Evolutionary conservation across 2,113 vertebrate species (phyloP), one percentile per base, ranked within the genome.

Genomic region (Pluvianellus socialis): DNA sequence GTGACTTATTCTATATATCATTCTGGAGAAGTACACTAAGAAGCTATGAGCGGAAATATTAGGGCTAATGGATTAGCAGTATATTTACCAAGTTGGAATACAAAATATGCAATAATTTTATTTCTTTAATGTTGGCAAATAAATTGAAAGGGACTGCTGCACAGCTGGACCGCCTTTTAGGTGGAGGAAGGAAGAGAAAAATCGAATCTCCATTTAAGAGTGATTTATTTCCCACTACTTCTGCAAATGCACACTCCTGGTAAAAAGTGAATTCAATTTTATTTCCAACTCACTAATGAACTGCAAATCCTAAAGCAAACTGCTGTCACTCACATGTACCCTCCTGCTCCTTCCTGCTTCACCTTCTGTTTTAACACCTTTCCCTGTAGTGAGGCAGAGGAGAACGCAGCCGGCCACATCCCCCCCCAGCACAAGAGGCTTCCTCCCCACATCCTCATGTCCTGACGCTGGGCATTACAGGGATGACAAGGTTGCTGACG

Each of bases 401-500:
- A 26, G 53, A 73, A 32, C 3, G 5, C 0, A 62, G 55, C 30
- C 35, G 55, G 35, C 16, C 35, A 19, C 18, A 17, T 67, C 30
- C 27, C n/a, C n/a, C 6, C 1, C n/a, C 47, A 66, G 38, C 70
- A 45, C 12, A 35, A 27, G 33, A 28, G 15, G 14, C 61, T 62
- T 49, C 20, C 11, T 76, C 15, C 50, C 50, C 40, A 40, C 1
- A 0, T 14, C 38, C 42, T 45, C 32, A 6, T 4, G 20, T n/a
- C 45, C 59, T 44, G 35, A 40, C 21, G 14, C 18, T 44, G 47
- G 50, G 7, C 42, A 7, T 4, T 24, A 28, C 32, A 9, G 0
- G 10, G 53, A 30, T 30, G 26, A 80, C 0, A 0, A 27, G 17
- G 61, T 2, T 28, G 27, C 45, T 42, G 40, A 11, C 1, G 3